Evolutionary conservation across 2,888 invertebrate genomes (phyloP).

Genomic region (Volucella inanis): DNA sequence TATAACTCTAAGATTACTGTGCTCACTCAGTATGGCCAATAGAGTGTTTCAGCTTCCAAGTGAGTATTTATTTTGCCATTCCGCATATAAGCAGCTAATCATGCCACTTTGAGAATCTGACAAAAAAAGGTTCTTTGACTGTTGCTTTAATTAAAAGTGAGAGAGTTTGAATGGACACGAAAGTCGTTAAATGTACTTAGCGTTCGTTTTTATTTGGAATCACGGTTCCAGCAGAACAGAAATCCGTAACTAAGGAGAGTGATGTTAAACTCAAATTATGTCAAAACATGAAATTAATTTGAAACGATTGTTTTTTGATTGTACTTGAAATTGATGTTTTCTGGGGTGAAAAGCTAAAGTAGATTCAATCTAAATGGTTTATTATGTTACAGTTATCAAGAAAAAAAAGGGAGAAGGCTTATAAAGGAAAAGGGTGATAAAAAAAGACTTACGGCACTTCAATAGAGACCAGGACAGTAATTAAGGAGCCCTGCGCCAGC

Average conservation of each 20-base stretch:
- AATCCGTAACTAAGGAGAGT: neutral
- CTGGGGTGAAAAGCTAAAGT: too few species aligned
- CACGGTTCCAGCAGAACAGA: conserved; percentile 44
- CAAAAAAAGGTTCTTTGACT: conserved; percentile 47
- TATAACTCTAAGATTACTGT: conserved; percentile 67
- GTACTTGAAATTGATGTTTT: too few species aligned
- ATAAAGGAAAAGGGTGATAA: too few species aligned
- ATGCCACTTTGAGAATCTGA: conserved; percentile 53
- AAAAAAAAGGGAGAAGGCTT: too few species aligned
- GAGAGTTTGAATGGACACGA: conserved; percentile 50
- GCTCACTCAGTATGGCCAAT: conserved; percentile 12
- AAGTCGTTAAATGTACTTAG: conserved; percentile 58
- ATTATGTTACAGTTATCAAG: too few species aligned
- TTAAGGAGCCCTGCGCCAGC: too few species aligned
- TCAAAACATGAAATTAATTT: conserved; percentile 40
- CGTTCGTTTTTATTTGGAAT: conserved; percentile 62
- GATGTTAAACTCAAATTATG: conserved; percentile 55
- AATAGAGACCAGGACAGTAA: too few species aligned
- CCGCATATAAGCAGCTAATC: conserved; percentile 66
- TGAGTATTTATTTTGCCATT: conserved; percentile 24
- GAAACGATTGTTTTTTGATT: neutral
- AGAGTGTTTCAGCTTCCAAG: conserved; percentile 44
- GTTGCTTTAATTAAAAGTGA: conserved; percentile 71
- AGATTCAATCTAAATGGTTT: too few species aligned
- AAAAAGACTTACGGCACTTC: too few species aligned